Evolutionary conservation across 2,113 vertebrate genomes (phyloP).

Genomic region (Cavia porcellus): DNA sequence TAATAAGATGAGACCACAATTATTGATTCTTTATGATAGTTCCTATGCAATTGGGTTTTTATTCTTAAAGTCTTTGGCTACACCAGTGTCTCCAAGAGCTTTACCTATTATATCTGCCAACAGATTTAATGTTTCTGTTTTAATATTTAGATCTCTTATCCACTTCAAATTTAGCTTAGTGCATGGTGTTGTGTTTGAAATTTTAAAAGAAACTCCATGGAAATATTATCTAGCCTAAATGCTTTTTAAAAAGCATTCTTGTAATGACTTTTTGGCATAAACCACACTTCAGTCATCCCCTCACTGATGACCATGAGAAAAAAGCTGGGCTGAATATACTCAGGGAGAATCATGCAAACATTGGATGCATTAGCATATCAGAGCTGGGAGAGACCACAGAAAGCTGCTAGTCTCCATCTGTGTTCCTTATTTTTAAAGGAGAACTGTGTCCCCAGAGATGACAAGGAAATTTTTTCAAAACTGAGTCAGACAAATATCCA

Average conservation of each 20-base stretch:
- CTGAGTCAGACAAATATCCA: constrained; percentile 55
- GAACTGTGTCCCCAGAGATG: constrained; percentile 36
- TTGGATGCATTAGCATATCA: not conserved
- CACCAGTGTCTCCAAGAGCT: not conserved
- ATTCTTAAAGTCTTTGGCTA: not conserved
- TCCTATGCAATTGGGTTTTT: not conserved
- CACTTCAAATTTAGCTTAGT: not conserved
- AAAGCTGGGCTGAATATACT: not conserved
- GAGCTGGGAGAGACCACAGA: not conserved
- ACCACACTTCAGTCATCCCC: not conserved
- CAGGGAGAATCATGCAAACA: not conserved
- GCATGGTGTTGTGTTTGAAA: not conserved
- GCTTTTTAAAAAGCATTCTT: not conserved
- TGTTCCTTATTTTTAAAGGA: constrained; percentile 27
- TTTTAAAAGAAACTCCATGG: constrained; percentile 20
- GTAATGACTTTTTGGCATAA: constrained; percentile 20
- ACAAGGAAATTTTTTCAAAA: constrained; percentile 38
- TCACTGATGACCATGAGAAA: not conserved
- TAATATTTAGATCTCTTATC: not conserved
- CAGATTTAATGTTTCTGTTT: not conserved
- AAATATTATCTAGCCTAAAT: constrained; percentile 33
- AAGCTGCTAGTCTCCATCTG: not conserved
- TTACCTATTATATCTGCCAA: not conserved
- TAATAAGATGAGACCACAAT: not conserved
- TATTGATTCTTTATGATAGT: not conserved